These are phyloP conservation scores for Manacus vitellinus DNA, from an alignment of 2,113 vertebrate species.

Conservation along the genomic window DNA sequence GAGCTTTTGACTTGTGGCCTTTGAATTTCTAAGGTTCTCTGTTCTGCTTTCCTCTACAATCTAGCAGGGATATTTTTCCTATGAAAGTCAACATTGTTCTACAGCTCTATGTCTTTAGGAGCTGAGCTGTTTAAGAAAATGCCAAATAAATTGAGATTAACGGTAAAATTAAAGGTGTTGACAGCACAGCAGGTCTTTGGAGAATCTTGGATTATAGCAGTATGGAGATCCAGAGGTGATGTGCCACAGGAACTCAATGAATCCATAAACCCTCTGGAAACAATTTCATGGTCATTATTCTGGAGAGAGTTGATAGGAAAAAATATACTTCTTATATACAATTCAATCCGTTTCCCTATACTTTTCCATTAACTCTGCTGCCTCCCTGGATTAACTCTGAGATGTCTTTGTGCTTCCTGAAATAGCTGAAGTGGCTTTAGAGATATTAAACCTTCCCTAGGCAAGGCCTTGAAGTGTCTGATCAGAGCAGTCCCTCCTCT, in stretches of 20 bases:
- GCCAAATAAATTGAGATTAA: background rate
- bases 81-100: background rate
- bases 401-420: background rate
- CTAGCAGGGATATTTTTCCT: background rate
- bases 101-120: background rate
- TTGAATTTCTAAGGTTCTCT: constrained; percentile 25
- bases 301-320: background rate
- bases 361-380: background rate
- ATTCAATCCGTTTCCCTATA: background rate
- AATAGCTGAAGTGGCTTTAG: background rate
- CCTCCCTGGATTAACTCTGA: background rate
- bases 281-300: background rate
- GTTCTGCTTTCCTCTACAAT: background rate
- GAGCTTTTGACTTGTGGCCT: constrained; percentile 35
- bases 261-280: background rate
- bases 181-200: background rate
- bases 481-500: background rate
- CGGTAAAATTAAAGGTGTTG: background rate
- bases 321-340: background rate
- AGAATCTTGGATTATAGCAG: background rate
- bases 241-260: background rate
- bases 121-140: background rate
- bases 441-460: background rate
- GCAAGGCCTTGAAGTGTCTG: background rate
- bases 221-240: background rate